Evolutionary conservation across 2,888 invertebrate genomes (phyloP), one percentile per base, ranked within the genome.

Genomic region (Silvanus unidentatus): DNA sequence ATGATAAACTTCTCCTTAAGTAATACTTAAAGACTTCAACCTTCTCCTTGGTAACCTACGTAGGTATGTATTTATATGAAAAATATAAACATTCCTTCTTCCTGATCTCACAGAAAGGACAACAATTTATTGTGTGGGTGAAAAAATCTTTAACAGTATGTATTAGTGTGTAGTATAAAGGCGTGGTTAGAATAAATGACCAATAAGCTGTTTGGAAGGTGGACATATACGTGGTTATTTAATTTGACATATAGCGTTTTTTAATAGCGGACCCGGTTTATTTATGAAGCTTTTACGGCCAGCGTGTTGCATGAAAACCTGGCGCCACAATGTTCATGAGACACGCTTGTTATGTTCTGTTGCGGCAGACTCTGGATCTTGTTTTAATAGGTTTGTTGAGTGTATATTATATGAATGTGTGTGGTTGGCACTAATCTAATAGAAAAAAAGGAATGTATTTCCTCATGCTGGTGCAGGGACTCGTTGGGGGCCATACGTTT

Each of bases 251-350:
- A 50, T 53, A 45, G 40, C 45, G 53, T 48, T 60, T 62, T 63
- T 62, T 66, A 63, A 57, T 58, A 48, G 52, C n/a, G 32, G 54
- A 40, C 44, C 34, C 43, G 53, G 57, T 55, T 65, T 67, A 67
- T 67, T 67, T 67, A 67, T 67, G 63, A 59, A 54, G 59, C 66
- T 65, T 66, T 67, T 66, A 67, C 63, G 50, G 60, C 53, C 59
- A 58, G 61, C 56, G 55, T 53, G 54, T 55, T 59, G 56, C 49
- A 50, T 58, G 63, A 64, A 66, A 56, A 58, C 46, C 56, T 65
- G 66, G 66, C 66, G 66, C 66, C 66, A 63, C 57, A 52, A 53
- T 49, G 41, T 40, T 38, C 37, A 36, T 28, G 44, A 32, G 34
- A 43, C 43, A 32, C 40, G 32, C 41, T 30, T 34, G 34, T n/a